Percentiles rank a stretch among this genome's conserved stretches.
Evolutionary conservation across 1,140 invertebrate genomes (phyloP).

Genomic region (Hypothenemus hampei): DNA sequence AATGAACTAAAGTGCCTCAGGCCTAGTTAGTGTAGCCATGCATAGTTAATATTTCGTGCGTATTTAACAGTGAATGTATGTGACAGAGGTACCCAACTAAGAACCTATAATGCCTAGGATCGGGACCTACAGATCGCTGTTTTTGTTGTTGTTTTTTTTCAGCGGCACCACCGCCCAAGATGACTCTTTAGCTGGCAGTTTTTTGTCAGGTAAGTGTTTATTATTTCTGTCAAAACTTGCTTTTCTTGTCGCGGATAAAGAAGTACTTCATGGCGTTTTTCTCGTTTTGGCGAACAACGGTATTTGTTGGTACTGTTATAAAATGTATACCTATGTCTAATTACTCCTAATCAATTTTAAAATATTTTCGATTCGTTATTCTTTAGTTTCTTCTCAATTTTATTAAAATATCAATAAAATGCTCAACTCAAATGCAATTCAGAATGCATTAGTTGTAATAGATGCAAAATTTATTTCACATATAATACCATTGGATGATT

Average conservation of each 20-base stretch:
- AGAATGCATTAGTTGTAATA: too few relatives aligned
- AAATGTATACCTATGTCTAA: too few relatives aligned
- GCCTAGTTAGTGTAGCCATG: conserved; percentile 33
- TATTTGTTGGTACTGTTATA: conserved; percentile 31
- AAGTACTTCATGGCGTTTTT: conserved; percentile 11
- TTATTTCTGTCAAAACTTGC: conserved; percentile 13
- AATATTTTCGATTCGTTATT: too few relatives aligned
- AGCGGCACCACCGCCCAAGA: conserved; percentile 52
- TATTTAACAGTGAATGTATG: conserved; percentile 35
- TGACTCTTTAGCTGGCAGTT: conserved; percentile 70
- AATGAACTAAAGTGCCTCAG: conserved; percentile 27
- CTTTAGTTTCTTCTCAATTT: too few relatives aligned
- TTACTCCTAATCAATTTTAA: too few relatives aligned
- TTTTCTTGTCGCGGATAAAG: conserved; percentile 9
- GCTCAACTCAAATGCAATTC: too few relatives aligned
- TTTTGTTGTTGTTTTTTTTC: conserved; percentile 24
- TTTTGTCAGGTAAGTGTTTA: conserved; percentile 69
- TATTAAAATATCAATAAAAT: too few relatives aligned
- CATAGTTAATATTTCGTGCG: conserved; percentile 29
- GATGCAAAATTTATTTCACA: too few relatives aligned
- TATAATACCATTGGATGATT: too few relatives aligned
- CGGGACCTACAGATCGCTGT: conserved; percentile 26
- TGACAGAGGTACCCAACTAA: conserved; percentile 23
- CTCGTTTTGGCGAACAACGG: conserved; percentile 30
- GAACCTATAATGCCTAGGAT: conserved; percentile 33